These are phyloP conservation scores for Nymphicus hollandicus DNA, from an alignment of 2,113 vertebrate genomes.

Conservation along the genomic window DNA sequence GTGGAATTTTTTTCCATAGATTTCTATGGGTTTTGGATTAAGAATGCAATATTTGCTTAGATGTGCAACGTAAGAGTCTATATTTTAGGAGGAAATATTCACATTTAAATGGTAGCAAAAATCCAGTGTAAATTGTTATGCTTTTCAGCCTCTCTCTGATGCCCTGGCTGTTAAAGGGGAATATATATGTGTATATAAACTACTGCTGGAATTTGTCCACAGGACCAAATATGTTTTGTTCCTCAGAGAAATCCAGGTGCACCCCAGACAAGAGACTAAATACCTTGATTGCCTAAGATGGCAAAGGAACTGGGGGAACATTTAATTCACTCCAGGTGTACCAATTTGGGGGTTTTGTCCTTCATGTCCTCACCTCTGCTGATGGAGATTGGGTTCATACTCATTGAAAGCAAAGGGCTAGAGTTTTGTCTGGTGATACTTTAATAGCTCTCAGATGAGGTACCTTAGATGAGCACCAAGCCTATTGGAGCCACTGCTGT, in stretches of 20 bases:
- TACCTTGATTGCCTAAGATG: neutral
- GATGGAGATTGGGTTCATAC: neutral
- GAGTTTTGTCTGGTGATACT: neutral
- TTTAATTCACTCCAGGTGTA: neutral
- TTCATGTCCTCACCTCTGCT: neutral
- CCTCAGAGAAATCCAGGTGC: neutral
- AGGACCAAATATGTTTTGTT: neutral
- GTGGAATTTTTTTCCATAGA: neutral
- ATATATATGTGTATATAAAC: neutral
- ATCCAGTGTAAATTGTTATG: neutral
- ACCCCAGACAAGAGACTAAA: neutral
- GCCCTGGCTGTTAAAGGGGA: neutral
- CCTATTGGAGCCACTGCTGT: neutral
- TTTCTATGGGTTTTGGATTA: neutral
- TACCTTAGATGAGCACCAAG: neutral
- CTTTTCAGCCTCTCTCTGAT: neutral
- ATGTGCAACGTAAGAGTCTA: neutral
- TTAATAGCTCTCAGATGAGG: neutral
- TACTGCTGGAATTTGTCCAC: neutral
- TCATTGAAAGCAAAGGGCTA: neutral
- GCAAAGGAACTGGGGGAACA: neutral
- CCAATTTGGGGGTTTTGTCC: neutral
- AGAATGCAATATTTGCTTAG: neutral
- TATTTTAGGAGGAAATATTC: neutral
- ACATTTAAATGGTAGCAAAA: neutral